phyloP scores from a whole-genome alignment of 2,888 invertebrate species.

The Tubulanus polymorphus region DNA sequence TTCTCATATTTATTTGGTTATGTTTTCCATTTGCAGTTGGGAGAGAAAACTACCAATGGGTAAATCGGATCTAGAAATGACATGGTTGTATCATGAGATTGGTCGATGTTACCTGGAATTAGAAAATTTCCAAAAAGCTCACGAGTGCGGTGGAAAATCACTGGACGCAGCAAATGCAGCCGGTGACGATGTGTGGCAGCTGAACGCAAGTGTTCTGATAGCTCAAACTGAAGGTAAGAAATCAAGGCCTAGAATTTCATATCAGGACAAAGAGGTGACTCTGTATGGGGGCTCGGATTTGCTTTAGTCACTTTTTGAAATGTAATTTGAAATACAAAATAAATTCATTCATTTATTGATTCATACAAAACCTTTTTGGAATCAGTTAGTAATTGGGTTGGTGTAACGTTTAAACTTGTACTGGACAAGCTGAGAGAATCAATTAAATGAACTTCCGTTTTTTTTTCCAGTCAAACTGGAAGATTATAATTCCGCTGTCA shows the following conservation, averaged over 20 bases:
- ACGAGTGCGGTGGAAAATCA: conserved; percentile 47
- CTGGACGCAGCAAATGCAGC: conserved; percentile 41
- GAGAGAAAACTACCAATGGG: conserved; percentile 50
- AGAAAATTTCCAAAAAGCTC: conserved; percentile 32
- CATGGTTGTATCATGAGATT: conserved; percentile 56
- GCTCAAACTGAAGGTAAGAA: conserved; percentile 46
- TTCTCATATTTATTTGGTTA: conserved; percentile 4
- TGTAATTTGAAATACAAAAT: no score
- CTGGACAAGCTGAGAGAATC: no score
- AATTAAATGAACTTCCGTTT: no score
- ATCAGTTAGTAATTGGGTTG: no score
- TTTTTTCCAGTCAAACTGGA: conserved; percentile 37
- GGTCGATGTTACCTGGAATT: conserved; percentile 54
- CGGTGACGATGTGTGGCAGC: conserved; percentile 47
- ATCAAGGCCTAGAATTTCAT: neutral
- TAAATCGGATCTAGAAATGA: conserved; percentile 50
- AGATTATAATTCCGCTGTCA: conserved; percentile 38
- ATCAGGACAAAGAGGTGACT: no score
- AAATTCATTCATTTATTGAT: no score
- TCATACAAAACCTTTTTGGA: no score
- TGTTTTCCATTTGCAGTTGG: conserved; percentile 38
- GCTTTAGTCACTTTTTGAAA: no score
- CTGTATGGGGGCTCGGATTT: no score
- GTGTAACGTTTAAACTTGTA: no score
- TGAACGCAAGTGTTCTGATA: conserved; percentile 48